Evolutionary conservation across 2,888 invertebrate genomes (phyloP), one percentile per base, ranked within the genome.

Genomic region (Polymixis flavicincta): DNA sequence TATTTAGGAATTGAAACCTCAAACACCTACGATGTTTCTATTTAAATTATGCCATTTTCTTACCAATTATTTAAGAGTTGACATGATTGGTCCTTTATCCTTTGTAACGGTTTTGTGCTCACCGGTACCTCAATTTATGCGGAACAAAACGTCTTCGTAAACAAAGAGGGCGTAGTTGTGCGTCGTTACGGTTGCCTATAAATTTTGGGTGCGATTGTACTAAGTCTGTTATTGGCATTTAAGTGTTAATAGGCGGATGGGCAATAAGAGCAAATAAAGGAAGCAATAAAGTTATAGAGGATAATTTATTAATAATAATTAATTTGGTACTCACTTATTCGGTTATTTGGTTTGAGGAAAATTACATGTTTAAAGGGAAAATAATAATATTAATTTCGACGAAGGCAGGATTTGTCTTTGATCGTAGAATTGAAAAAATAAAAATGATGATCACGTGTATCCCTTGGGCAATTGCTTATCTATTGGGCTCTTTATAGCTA

Each of bases 201-300:
- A 57, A 78, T 64, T 77, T 52, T 52, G n/a, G 22, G 5, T n/a
- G 37, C 32, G 60, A 73, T 66, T 61, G 61, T 78, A 74, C 32
- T 48, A 28, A 61, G 42, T 61, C n/a, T n/a, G 60, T 66, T 66
- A 55, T 77, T 65, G 79, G 48, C 28, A 65, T 73, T 78, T 37
- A 59, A 71, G 57, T 64, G 63, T 78, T 32, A 71, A 48, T 59
- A 73, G 64, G 25, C 50, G n/a, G 25, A 28, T n/a, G 28, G n/a
- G 42, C 60, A 66, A 65, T 65, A 59, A 64, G 11, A 14, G 3
- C 6, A 45, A 64, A 55, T 52, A 54, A 72, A 60, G 11, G 25
- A 59, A n/a, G 66, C 19, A 55, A 66, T 66, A 66, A 52, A 57
- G 37, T 54, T 59, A 64, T 22, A 48, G n/a, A 17, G 14, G 13